phyloP scores from a whole-genome alignment of 2,797 vertebrate genomes.

The Nyctibius grandis region DNA sequence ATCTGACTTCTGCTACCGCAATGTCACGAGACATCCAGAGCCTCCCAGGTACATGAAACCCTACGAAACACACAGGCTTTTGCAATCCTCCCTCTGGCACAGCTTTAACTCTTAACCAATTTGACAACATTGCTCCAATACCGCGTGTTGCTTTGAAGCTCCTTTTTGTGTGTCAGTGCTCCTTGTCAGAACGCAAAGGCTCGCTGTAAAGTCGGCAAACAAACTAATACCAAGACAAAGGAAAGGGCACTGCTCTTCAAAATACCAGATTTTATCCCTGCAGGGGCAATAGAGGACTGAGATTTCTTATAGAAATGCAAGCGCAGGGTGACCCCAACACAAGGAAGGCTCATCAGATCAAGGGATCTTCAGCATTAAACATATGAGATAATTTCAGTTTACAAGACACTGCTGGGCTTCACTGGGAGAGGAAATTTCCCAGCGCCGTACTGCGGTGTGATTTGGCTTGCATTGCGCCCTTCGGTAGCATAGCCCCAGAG shows the following conservation, averaged over 20 bases:
- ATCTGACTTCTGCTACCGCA: background rate
- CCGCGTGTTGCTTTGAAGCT: background rate
- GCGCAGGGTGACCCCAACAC: background rate
- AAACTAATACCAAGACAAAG: background rate
- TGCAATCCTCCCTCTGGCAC: background rate
- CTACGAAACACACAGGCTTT: background rate
- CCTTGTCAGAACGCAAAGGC: background rate
- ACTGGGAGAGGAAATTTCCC: slow-evolving; percentile 11
- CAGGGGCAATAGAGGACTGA: background rate
- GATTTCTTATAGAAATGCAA: background rate
- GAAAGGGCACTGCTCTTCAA: background rate
- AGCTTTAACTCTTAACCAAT: background rate
- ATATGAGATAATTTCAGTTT: background rate
- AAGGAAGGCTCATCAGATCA: background rate
- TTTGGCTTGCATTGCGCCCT: slow-evolving; percentile 10
- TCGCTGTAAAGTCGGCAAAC: background rate
- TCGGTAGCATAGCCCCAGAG: background rate
- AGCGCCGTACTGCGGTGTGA: rapidly evolving
- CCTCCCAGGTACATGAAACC: background rate
- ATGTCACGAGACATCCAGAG: background rate
- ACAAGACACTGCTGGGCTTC: background rate
- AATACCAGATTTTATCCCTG: background rate
- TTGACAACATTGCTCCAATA: background rate
- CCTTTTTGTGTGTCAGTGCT: background rate
- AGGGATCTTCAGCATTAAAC: background rate